These are phyloP conservation scores for Drepana arcuata DNA, from an alignment of 1,140 invertebrate genomes.

Conservation along the genomic window DNA sequence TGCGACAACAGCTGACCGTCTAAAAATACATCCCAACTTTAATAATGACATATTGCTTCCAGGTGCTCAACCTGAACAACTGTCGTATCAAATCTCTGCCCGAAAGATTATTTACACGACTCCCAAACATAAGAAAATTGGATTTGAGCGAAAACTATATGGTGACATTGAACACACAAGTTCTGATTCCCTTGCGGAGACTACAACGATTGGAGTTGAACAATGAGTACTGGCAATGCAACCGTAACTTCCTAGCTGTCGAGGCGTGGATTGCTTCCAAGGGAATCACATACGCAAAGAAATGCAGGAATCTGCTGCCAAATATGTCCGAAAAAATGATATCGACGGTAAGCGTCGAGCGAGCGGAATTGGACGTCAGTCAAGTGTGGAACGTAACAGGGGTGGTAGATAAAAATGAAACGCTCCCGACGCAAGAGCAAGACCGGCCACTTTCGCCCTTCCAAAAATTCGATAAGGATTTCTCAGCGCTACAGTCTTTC, in stretches of 20 bases:
- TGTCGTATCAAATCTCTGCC: slow-evolving; percentile 65
- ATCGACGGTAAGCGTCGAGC: slow-evolving; percentile 23
- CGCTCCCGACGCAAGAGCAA: slow-evolving; percentile 7
- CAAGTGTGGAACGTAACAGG: slow-evolving; percentile 59
- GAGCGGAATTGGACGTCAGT: slow-evolving; percentile 35
- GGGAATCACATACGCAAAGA: slow-evolving; percentile 41
- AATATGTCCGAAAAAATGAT: slow-evolving; percentile 67
- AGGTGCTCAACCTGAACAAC: slow-evolving; percentile 69
- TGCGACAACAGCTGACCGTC: no score
- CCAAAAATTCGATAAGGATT: slow-evolving; percentile 54
- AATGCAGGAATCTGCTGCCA: slow-evolving; percentile 36
- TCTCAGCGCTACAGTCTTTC: slow-evolving; percentile 56
- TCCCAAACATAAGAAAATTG: slow-evolving; percentile 65
- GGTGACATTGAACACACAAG: slow-evolving; percentile 46
- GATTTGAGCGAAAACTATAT: slow-evolving; percentile 70
- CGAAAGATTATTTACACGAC: slow-evolving; percentile 47
- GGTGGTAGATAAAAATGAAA: slow-evolving; percentile 20
- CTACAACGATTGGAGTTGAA: slow-evolving; percentile 53
- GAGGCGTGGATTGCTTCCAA: slow-evolving; percentile 49
- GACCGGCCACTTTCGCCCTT: slow-evolving; percentile 33
- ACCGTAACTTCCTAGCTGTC: slow-evolving; percentile 40
- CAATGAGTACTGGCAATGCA: slow-evolving; percentile 64
- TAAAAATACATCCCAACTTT: no score
- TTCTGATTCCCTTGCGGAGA: slow-evolving; percentile 50
- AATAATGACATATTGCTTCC: slow-evolving; percentile 28